These are phyloP conservation scores for Liodrosophila aerea DNA, from an alignment of 2,888 invertebrate species.

Conservation along the genomic window DNA sequence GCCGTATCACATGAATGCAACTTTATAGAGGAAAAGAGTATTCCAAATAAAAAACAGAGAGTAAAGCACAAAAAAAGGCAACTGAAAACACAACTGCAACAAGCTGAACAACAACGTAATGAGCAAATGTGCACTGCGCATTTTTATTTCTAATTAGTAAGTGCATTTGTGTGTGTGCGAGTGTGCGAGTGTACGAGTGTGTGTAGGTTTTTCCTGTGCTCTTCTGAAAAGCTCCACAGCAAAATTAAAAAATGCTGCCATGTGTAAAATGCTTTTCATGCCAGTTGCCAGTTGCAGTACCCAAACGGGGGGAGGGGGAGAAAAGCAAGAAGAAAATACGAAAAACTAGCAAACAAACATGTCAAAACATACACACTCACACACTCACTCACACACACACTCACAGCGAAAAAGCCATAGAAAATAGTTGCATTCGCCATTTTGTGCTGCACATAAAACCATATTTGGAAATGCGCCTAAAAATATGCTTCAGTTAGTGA, in stretches of 20 bases:
- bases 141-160: slow-evolving; percentile 79
- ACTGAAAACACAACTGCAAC: slow-evolving; percentile 10
- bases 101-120: slow-evolving; percentile 45
- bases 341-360: neutral
- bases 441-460: slow-evolving; percentile 15
- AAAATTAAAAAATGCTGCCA: slow-evolving; percentile 79
- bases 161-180: slow-evolving; percentile 41
- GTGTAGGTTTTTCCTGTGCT: slow-evolving; percentile 26
- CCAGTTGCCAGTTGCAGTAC: slow-evolving; percentile 37
- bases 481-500: slow-evolving; percentile 5
- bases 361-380: neutral
- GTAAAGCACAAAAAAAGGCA: slow-evolving; percentile 2
- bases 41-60: slow-evolving; percentile 1
- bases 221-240: slow-evolving; percentile 65
- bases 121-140: slow-evolving; percentile 68
- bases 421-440: slow-evolving; percentile 38
- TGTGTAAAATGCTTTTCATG: slow-evolving; percentile 79
- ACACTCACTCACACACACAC: slow-evolving; percentile 13
- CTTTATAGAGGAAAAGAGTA: slow-evolving; percentile 14
- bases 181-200: slow-evolving; percentile 30
- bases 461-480: slow-evolving; percentile 4
- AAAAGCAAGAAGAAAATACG: slow-evolving; percentile 2
- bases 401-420: slow-evolving; percentile 2
- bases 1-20: slow-evolving; percentile 52
- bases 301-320: slow-evolving; percentile 10